These are phyloP conservation scores for Campoletis sonorensis DNA, from an alignment of 1,140 invertebrate species.

Conservation along the genomic window DNA sequence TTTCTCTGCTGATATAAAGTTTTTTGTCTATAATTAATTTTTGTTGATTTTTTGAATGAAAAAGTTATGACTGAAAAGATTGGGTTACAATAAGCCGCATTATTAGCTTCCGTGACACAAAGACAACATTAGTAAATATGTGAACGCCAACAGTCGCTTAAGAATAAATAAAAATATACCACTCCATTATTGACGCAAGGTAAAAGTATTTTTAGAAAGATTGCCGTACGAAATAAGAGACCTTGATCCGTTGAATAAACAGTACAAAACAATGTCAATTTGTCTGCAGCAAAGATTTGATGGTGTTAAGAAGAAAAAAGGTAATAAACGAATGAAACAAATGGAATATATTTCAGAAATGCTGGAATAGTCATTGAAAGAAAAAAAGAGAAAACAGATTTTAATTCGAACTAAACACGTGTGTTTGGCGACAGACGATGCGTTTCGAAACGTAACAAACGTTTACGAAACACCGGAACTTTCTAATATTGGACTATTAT, in stretches of 20 bases:
- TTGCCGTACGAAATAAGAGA: not conserved
- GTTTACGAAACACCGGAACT: no score
- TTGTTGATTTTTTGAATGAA: not conserved
- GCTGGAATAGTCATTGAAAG: no score
- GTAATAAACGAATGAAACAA: no score
- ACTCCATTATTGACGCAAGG: slow-evolving; percentile 39
- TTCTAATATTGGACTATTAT: no score
- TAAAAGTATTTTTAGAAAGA: slow-evolving; percentile 45
- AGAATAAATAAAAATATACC: slow-evolving; percentile 41
- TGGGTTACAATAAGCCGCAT: not conserved
- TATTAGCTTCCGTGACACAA: not conserved
- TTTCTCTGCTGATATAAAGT: not conserved
- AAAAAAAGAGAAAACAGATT: no score
- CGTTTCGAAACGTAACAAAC: no score
- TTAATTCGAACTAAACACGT: no score
- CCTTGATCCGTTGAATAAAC: slow-evolving; percentile 35
- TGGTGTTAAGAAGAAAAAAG: not conserved
- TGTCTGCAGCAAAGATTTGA: not conserved
- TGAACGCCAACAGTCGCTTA: not conserved
- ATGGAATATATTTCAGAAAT: no score
- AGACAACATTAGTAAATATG: not conserved
- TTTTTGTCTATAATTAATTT: not conserved
- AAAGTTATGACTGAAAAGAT: not conserved
- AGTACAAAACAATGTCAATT: not conserved
- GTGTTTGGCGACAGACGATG: no score